Base-by-base conservation (phyloP, 2,888 invertebrate genomes). In the Protonemura montana region DNA sequence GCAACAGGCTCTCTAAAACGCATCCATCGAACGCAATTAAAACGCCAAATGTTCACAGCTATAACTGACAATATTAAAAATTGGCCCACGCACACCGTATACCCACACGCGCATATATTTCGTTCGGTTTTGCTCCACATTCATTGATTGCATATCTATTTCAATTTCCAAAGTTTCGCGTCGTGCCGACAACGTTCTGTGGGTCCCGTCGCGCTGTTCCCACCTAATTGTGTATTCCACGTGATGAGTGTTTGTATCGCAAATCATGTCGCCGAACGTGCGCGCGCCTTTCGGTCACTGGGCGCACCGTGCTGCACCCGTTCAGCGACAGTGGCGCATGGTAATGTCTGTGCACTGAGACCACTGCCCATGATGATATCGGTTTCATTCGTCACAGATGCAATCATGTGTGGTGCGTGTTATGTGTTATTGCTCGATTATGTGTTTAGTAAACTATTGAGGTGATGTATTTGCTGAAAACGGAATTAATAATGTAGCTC, bases 211-310 rank as follows among this genome's bases (percentile, higher is more conserved):
- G n/a, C 6, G 25, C 26, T 59, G 78, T 25, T 78, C 28, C 0
- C 26, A 10, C 26, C 78, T 78, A 78, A 78, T 78, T 78, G 78
- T 26, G 78, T 78, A 78, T 78, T 78, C 78, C n/a, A 27, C n/a
- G 2, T 78, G 78, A 78, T 27, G 78, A 21, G 78, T 27, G n/a
- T n/a, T n/a, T 25, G 26, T 2, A 78, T 27, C 78, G n/a, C 78
- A 78, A 78, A 78, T 78, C 78, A 78, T n/a, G n/a, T 27, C 26
- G 27, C 78, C 13, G 6, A 59, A 59, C 59, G 59, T 21, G 35
- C 59, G 59, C 21, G 21, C 21, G 59, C 59, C 59, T 59, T 35
- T 35, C 10, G 35, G 35, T 3, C 35, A 35, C 5, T 10, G 10
- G 5, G 10, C 35, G 35, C n/a, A n/a, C n/a, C n/a, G n/a, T n/a